phyloP scores from a whole-genome alignment of 2,888 invertebrate genomes.

The Phortica magna region DNA sequence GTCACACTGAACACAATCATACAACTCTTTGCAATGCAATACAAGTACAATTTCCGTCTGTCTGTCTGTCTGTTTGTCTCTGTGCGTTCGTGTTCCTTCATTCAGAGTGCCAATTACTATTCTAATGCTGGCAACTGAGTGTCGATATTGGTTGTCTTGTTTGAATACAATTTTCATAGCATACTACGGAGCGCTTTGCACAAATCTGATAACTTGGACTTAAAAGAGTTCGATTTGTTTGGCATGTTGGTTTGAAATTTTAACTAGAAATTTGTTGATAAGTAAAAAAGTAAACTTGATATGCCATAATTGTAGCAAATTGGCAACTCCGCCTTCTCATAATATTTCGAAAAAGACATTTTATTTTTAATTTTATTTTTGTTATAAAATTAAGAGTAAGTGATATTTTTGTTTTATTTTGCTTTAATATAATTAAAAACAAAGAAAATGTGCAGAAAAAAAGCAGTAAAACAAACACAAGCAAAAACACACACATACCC shows the following conservation, averaged over 20 bases:
- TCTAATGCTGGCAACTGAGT: slow-evolving; percentile 1
- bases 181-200: neutral
- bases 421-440: neutral
- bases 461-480: too few relatives aligned
- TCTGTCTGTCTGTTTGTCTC: neutral
- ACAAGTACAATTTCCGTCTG: neutral
- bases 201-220: too few relatives aligned
- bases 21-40: neutral
- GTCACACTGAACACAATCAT: neutral
- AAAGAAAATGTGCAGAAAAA: neutral
- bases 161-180: neutral
- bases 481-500: neutral
- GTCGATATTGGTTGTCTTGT: neutral
- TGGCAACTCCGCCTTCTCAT: too few relatives aligned
- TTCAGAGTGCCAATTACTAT: slow-evolving; percentile 9
- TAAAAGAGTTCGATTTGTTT: too few relatives aligned
- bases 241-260: too few relatives aligned
- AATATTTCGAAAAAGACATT: too few relatives aligned
- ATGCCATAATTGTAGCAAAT: too few relatives aligned
- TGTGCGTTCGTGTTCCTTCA: neutral
- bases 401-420: neutral
- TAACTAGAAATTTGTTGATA: too few relatives aligned
- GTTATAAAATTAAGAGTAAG: too few relatives aligned
- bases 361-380: too few relatives aligned
- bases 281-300: too few relatives aligned